phyloP scores from a whole-genome alignment of 1,140 invertebrate species.

The Leptinotarsa defecta region DNA sequence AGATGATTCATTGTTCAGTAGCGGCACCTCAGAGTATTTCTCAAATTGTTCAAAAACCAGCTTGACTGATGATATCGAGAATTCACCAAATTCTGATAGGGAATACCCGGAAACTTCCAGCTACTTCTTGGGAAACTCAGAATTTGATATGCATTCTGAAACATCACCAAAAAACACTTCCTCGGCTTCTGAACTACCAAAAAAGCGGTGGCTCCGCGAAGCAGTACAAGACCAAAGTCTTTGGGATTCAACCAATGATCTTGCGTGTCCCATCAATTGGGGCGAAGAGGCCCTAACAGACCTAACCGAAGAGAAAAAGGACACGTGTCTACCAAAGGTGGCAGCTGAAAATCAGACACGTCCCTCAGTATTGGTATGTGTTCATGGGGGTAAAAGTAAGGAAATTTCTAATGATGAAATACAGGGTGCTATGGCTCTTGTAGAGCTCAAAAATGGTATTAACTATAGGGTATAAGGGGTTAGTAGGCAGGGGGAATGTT shows the following conservation, averaged over 20 bases:
- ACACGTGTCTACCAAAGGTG: slow-evolving; percentile 9
- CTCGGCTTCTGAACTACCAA: slow-evolving; percentile 59
- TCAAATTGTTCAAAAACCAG: slow-evolving; percentile 39
- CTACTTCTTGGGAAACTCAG: slow-evolving; percentile 38
- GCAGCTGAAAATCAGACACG: slow-evolving; percentile 59
- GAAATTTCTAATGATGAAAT: slow-evolving; percentile 54
- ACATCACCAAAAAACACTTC: slow-evolving; percentile 35
- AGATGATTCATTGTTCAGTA: slow-evolving; percentile 41
- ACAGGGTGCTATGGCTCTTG: slow-evolving; percentile 67
- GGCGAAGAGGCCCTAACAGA: slow-evolving; percentile 40
- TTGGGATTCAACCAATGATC: slow-evolving; percentile 56
- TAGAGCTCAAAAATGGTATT: slow-evolving; percentile 61
- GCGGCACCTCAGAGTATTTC: slow-evolving; percentile 38
- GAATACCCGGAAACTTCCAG: slow-evolving; percentile 40
- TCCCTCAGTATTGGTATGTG: slow-evolving; percentile 62
- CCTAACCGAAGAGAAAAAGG: slow-evolving; percentile 33
- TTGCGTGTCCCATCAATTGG: slow-evolving; percentile 58
- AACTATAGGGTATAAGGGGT: slow-evolving; percentile 43
- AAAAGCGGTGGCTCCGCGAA: slow-evolving; percentile 68
- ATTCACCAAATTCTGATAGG: slow-evolving; percentile 44
- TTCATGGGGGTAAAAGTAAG: slow-evolving; percentile 55
- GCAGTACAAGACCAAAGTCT: slow-evolving; percentile 61
- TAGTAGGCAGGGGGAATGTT: background rate
- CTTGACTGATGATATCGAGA: slow-evolving; percentile 42
- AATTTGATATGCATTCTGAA: slow-evolving; percentile 35